Evolutionary conservation across 2,113 vertebrate species (phyloP), one percentile per base, ranked within the genome.

Genomic region (Eubucco bourcierii): DNA sequence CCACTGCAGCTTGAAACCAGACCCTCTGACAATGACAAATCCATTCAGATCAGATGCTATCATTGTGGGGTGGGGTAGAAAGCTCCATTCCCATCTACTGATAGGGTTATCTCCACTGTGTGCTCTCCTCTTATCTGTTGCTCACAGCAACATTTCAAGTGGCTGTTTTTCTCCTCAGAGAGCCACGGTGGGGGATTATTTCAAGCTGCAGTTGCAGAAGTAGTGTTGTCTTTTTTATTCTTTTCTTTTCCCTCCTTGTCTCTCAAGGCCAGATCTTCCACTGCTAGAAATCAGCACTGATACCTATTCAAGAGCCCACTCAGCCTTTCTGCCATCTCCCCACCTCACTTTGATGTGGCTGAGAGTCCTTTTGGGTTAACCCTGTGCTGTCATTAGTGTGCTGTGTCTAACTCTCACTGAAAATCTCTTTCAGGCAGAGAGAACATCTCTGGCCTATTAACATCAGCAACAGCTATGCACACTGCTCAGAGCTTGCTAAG

Each of bases 191-290:
- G 67, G 37, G 66, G 53, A 67, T 87, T 87, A 84, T 78, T 95
- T 87, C 72, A 72, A 92, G 27, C 37, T 80, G 56, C 75, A 91
- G 31, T 80, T 91, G 72, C 84, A 95, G 94, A 86, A 92, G 79
- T 68, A 83, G 28, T 58, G 19, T 41, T 71, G 19, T 10, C 27
- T 23, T 59, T 6, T 41, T 46, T 60, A 59, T 7, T 25, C 33
- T 72, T 7, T 28, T 59, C 61, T 64, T 52, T 12, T 11, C 5
- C 6, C 14, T 25, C 53, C 31, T 19, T 15, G 9, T 25, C n/a
- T 66, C 53, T 52, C 27, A 59, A 74, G 56, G 82, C 37, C 27
- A 55, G 12, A n/a, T 68, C 47, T 90, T 44, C 15, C 39, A 15
- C n/a, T 41, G 25, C 41, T 39, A 27, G 56, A 64, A 66, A 41